These are phyloP conservation scores for Peucedramus taeniatus DNA, from an alignment of 2,113 vertebrate species.

Conservation along the genomic window DNA sequence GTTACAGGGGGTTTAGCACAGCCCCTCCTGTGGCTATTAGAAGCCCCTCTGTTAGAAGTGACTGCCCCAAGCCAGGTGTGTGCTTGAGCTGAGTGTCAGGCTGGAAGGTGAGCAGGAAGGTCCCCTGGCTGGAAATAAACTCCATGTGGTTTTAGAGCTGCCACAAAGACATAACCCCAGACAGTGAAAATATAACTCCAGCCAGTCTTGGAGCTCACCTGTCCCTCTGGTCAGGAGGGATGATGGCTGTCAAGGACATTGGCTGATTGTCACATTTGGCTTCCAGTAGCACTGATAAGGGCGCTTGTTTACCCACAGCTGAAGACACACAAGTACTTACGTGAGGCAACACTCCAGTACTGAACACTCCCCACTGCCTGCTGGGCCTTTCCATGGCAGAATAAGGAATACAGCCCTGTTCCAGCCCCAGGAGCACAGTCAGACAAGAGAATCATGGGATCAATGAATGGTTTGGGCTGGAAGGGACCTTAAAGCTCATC, in stretches of 20 bases:
- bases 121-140: neutral
- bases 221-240: neutral
- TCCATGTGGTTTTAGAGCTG: neutral
- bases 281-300: neutral
- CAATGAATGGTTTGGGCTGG: neutral
- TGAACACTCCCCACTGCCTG: fast-evolving
- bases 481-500: neutral
- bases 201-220: neutral
- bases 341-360: neutral
- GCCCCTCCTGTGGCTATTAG: neutral
- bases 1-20: neutral
- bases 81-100: neutral
- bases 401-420: neutral
- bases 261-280: neutral
- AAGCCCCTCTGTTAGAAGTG: neutral
- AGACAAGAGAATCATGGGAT: neutral
- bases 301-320: neutral
- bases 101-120: neutral
- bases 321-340: neutral
- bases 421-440: neutral
- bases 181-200: neutral
- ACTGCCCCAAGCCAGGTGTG: fast-evolving
- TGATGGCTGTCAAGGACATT: neutral
- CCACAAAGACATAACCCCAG: neutral
- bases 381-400: fast-evolving